phyloP scores from a whole-genome alignment of 2,888 invertebrate genomes.

The Megaustenia siamemsis region DNA sequence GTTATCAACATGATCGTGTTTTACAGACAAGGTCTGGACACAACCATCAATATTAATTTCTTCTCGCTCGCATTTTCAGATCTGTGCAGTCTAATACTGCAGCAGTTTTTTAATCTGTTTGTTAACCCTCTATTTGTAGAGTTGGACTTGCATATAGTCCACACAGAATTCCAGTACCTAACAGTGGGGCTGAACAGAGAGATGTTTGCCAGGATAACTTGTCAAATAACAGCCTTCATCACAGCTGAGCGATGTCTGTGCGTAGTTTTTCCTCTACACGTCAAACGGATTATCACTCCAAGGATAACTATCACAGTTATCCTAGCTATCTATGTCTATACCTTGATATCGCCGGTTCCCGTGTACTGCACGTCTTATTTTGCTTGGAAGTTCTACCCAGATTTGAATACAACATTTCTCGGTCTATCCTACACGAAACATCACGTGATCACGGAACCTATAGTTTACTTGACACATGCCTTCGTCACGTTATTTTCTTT shows the following conservation, averaged over 20 bases:
- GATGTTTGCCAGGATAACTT: slow-evolving; percentile 13
- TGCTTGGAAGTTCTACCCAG: slow-evolving; percentile 10
- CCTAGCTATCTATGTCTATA: neutral
- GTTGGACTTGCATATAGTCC: neutral
- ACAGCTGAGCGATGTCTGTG: slow-evolving; percentile 19
- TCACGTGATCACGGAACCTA: neutral
- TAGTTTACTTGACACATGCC: neutral
- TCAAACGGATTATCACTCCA: slow-evolving; percentile 15
- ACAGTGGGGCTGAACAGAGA: neutral
- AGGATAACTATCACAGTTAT: neutral
- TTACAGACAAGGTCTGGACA: slow-evolving; percentile 16
- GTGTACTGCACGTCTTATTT: slow-evolving; percentile 3
- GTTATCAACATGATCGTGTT: slow-evolving; percentile 10
- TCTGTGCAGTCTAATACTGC: slow-evolving; percentile 13
- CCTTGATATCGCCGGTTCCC: neutral
- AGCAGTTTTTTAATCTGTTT: slow-evolving; percentile 14
- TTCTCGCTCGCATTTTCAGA: slow-evolving; percentile 7
- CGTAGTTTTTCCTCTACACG: slow-evolving; percentile 11
- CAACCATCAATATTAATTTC: slow-evolving; percentile 28
- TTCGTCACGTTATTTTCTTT: neutral
- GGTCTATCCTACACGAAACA: neutral
- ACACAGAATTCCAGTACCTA: slow-evolving; percentile 9
- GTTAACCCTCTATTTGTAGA: slow-evolving; percentile 7
- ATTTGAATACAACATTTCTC: neutral
- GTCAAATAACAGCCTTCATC: slow-evolving; percentile 3